A percentile compares a stretch with the other conserved stretches of the same genome.
Conservation (phyloP, 2,113 vertebrate genomes). For the Sterna hirundo region DNA sequence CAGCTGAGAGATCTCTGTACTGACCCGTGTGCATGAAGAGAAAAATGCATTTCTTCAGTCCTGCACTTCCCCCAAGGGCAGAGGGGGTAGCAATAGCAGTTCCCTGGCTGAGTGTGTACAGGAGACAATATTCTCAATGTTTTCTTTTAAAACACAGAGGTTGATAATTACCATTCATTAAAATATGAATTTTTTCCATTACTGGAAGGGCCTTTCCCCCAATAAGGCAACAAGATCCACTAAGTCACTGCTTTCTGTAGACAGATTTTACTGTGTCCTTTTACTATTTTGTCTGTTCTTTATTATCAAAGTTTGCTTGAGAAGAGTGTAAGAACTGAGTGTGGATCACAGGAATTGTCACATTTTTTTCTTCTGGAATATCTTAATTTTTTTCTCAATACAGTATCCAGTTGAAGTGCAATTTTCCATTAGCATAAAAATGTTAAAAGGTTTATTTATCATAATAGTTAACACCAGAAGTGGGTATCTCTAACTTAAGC, state of each 20-base stretch:
- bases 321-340: not conserved
- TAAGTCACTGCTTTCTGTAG: not conserved
- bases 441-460: not conserved
- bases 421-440: not conserved
- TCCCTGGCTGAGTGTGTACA: not conserved
- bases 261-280: not conserved
- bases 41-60: not conserved
- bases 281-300: not conserved
- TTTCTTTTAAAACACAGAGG: not conserved
- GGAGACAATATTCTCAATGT: not conserved
- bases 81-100: not conserved
- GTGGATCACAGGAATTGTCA: not conserved
- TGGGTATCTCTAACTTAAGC: not conserved
- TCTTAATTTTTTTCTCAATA: not conserved
- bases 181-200: not conserved
- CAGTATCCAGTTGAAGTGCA: not conserved
- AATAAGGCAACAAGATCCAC: not conserved
- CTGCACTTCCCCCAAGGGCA: not conserved
- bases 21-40: not conserved
- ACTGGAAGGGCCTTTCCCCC: not conserved
- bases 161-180: not conserved
- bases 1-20: not conserved
- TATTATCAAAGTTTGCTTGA: not conserved
- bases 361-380: not conserved
- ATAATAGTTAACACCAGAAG: not conserved